Evolutionary conservation across 2,888 invertebrate genomes (phyloP), one percentile per base, ranked within the genome.

Genomic region (Diarsia dahlii): DNA sequence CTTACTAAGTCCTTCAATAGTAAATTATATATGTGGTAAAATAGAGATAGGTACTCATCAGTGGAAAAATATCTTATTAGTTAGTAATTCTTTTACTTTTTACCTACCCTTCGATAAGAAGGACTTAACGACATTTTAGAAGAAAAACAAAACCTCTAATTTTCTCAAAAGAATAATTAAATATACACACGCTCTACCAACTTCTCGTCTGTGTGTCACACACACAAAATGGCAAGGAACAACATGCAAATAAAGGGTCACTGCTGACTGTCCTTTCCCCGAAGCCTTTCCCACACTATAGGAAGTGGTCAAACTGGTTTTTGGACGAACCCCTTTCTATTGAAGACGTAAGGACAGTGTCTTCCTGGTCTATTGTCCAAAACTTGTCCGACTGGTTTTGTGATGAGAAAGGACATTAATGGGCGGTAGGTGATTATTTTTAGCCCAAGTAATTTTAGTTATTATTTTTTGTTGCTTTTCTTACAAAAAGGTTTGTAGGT

Each of bases 241-340:
- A 76, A 87, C 91, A 94, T 94, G 94, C 94, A 94, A 94, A 95
- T 95, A 94, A 94, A 93, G 93, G 95, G 95, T 95, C 95, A 95
- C 89, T 92, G 85, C 68, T 52, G 39, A 74, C 91, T 94, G 94
- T 92, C 94, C 93, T 93, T 96, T 95, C 95, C 92, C 95, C n/a
- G n/a, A n/a, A n/a, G n/a, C 94, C 93, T 93, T 96, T 95, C 95
- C 92, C 95, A 95, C 94, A 93, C 87, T 80, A 75, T 56, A 54
- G 86, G 89, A 94, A 93, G 93, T 89, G 94, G 94, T 94, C 94
- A 94, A 92, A 95, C 95, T 88, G 93, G 95, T 95, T 95, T 93
- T 88, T 89, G 94, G 93, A 92, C 94, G 93, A 90, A 91, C 94
- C 94, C 94, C 92, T 93, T 91, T 86, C 71, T 84, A 88, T 82